Conservation (phyloP, 2,797 vertebrate species). For the Peromyscus melanophrys region DNA sequence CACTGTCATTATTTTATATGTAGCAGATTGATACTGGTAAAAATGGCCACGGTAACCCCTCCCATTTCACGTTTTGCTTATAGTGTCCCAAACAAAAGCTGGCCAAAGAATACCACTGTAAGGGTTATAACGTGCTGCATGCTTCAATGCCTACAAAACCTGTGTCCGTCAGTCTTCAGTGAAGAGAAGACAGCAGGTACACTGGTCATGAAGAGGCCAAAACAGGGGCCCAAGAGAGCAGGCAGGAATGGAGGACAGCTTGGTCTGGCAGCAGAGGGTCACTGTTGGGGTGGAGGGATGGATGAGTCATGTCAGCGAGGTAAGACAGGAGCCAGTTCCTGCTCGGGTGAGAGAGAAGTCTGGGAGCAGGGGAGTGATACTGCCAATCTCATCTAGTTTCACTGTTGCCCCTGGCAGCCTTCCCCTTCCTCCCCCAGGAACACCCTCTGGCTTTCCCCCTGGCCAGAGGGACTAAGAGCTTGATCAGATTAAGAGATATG, state of each 20-base stretch:
- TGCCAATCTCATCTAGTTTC: background rate
- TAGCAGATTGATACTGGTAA: conserved; percentile 31
- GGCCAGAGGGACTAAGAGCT: conserved; percentile 34
- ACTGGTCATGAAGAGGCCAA: conserved; percentile 12
- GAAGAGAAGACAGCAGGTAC: background rate
- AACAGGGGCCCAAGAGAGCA: background rate
- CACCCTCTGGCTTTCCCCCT: background rate
- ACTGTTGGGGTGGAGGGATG: background rate
- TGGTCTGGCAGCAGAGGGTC: background rate
- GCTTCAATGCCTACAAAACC: background rate
- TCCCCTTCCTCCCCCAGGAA: background rate
- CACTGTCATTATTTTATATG: conserved; percentile 15
- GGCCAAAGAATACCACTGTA: too few species aligned
- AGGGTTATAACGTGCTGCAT: background rate
- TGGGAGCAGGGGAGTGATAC: background rate
- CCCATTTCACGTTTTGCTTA: background rate
- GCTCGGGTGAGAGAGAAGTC: background rate
- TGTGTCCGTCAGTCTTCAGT: background rate
- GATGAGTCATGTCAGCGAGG: background rate
- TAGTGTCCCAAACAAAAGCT: background rate
- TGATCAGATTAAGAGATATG: background rate
- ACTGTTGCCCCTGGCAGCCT: background rate
- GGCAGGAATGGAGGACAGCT: background rate
- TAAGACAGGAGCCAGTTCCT: background rate
- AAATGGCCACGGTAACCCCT: background rate